Percentiles rank a stretch among this genome's conserved stretches.
phyloP scores from a whole-genome alignment of 2,888 invertebrate species.

The Hymenopus coronatus region DNA sequence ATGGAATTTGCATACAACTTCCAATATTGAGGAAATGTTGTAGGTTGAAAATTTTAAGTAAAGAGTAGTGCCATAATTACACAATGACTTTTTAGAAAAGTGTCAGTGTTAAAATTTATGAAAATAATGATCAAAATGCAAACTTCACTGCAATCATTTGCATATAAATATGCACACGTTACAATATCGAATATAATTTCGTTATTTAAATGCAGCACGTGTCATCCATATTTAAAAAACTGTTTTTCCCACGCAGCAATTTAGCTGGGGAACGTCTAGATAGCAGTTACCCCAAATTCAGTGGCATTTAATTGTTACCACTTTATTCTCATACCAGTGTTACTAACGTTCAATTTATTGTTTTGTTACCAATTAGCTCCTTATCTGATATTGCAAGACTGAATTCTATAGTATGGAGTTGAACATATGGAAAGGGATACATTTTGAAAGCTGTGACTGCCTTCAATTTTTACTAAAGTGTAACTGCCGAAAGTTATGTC shows the following conservation, averaged over 20 bases:
- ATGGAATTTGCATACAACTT: too few relatives aligned
- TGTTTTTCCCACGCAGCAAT: neutral
- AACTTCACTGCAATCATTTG: neutral
- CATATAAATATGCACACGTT: neutral
- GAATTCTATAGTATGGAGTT: too few relatives aligned
- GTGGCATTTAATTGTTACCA: neutral
- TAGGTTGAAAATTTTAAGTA: too few relatives aligned
- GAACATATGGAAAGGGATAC: too few relatives aligned
- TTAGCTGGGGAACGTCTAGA: neutral
- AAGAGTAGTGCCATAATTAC: neutral
- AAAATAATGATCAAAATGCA: neutral
- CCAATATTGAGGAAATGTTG: too few relatives aligned
- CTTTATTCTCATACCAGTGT: neutral
- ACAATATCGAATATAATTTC: neutral
- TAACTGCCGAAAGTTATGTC: too few relatives aligned
- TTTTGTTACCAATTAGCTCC: too few relatives aligned
- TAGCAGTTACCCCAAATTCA: neutral
- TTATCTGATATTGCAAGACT: too few relatives aligned
- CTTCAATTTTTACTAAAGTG: too few relatives aligned
- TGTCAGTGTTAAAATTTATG: neutral
- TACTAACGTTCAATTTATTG: neutral
- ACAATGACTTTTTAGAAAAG: neutral
- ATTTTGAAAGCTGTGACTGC: too few relatives aligned
- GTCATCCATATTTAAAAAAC: neutral
- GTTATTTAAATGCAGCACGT: neutral